Conservation (phyloP, 2,113 vertebrate species). For the Theristicus caerulescens region DNA sequence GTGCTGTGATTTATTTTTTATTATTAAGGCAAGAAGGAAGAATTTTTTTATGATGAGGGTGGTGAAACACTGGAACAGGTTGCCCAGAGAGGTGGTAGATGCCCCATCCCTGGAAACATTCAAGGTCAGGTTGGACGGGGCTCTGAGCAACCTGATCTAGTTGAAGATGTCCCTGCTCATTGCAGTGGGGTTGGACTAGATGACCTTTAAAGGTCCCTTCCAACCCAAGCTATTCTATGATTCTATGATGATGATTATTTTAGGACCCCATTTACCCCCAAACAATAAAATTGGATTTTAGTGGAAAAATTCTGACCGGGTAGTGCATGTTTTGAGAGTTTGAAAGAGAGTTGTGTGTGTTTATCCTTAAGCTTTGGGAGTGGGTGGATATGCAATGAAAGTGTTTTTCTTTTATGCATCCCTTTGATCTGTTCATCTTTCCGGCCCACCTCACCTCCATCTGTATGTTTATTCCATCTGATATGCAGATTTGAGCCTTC, state of each 20-base stretch:
- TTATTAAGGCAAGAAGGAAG: background rate
- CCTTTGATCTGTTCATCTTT: constrained; percentile 22
- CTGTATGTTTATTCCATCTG: background rate
- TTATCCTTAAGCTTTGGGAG: background rate
- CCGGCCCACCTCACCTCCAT: background rate
- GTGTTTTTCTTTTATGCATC: background rate
- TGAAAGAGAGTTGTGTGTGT: background rate
- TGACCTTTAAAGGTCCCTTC: background rate
- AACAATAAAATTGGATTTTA: background rate
- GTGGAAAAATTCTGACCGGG: background rate
- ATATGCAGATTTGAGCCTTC: constrained; percentile 5
- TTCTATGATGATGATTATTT: background rate
- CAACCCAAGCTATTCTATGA: background rate
- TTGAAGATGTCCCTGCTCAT: background rate
- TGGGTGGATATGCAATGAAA: background rate
- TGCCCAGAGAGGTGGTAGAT: background rate
- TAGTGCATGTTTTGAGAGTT: background rate
- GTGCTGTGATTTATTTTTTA: background rate
- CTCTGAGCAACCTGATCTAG: background rate
- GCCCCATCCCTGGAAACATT: background rate
- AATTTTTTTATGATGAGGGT: background rate
- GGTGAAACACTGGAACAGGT: background rate
- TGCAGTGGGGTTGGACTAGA: background rate
- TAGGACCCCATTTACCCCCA: background rate
- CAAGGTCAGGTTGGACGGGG: background rate